Percentiles rank a stretch among this genome's conserved stretches.
Evolutionary conservation across 2,888 invertebrate species (phyloP).

Genomic region (Cataglyphis rosenhaueri): DNA sequence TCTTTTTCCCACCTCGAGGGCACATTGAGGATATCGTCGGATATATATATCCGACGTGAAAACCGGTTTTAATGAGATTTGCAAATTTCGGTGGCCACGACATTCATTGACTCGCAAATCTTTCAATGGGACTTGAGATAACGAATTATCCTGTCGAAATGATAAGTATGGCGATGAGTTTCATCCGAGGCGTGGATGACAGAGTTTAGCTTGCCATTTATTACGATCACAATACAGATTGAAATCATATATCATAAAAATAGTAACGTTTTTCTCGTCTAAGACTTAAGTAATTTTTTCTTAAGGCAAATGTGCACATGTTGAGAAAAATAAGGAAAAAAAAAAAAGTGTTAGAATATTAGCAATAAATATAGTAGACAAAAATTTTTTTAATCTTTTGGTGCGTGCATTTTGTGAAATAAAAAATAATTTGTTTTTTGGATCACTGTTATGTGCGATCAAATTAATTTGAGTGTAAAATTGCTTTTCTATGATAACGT

Average conservation of each 20-base stretch:
- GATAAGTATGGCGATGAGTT: background rate
- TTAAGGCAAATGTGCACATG: background rate
- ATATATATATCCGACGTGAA: background rate
- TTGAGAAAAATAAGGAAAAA: background rate
- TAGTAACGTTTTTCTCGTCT: background rate
- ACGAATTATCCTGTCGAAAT: conserved; percentile 22
- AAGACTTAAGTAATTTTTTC: background rate
- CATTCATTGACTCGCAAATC: conserved; percentile 55
- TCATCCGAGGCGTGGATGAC: background rate
- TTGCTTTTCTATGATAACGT: background rate
- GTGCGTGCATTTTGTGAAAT: background rate
- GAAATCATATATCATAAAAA: conserved; percentile 7
- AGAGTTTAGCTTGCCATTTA: background rate
- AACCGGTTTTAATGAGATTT: conserved; percentile 56
- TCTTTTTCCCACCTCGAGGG: conserved; percentile 18
- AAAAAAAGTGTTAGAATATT: background rate
- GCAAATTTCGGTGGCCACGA: conserved; percentile 48
- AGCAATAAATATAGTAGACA: background rate
- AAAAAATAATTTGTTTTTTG: background rate
- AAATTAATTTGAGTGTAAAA: background rate
- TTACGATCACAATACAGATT: background rate
- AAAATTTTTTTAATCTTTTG: background rate
- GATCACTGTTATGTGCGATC: too few relatives aligned
- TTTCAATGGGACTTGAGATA: conserved; percentile 43
- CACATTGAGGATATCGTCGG: conserved; percentile 1